These are phyloP conservation scores for Elanus axillaris DNA, from an alignment of 2,113 vertebrate genomes.

Conservation along the genomic window DNA sequence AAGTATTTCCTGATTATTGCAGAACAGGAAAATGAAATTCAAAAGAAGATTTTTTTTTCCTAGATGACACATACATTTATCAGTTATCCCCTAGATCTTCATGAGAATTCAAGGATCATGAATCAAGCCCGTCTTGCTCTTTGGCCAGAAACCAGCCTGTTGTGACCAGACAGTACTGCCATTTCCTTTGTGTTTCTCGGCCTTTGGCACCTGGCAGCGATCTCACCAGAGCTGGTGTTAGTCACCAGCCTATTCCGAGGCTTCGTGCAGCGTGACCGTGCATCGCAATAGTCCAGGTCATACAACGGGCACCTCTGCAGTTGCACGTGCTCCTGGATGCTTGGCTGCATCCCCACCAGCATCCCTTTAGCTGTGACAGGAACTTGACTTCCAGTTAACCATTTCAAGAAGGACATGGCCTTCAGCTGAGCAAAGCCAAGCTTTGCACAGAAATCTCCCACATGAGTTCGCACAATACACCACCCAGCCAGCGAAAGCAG, in stretches of 20 bases:
- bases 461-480: accelerated
- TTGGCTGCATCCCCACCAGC: neutral
- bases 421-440: neutral
- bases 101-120: neutral
- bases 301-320: accelerated
- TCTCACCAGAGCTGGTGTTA: neutral
- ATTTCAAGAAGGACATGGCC: neutral
- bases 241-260: neutral
- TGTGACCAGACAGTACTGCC: neutral
- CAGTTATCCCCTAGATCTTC: neutral
- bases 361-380: neutral
- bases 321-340: neutral
- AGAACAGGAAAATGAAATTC: neutral
- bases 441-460: neutral
- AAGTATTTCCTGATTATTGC: neutral
- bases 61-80: neutral
- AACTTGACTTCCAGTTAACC: neutral
- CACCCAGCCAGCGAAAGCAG: neutral
- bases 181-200: neutral
- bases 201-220: neutral
- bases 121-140: neutral
- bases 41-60: neutral
- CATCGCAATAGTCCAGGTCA: accelerated
- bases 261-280: neutral
- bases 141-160: neutral